These are phyloP conservation scores for Drosophila neocordata DNA, from an alignment of 1,140 invertebrate species.

Conservation along the genomic window DNA sequence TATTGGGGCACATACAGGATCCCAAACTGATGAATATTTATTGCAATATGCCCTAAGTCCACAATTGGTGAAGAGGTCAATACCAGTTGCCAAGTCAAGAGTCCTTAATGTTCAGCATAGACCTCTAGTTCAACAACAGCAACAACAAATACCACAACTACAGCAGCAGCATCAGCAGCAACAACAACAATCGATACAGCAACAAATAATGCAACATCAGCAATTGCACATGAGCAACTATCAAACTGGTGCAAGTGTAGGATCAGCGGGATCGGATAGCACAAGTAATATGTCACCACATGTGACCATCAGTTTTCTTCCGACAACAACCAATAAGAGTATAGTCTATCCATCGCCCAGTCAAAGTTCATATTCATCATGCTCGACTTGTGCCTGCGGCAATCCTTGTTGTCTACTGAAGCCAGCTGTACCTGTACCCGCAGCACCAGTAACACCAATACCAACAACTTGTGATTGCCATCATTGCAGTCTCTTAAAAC, in stretches of 20 bases:
- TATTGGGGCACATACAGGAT: conserved; percentile 36
- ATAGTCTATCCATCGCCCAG: conserved; percentile 21
- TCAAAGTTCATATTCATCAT: neutral
- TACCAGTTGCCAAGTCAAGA: neutral
- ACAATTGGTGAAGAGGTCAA: neutral
- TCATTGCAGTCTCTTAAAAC: too few species aligned
- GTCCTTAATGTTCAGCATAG: neutral
- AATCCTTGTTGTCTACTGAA: neutral
- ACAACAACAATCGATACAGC: neutral
- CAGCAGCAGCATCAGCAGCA: too few species aligned
- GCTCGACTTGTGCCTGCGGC: neutral
- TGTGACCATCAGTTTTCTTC: conserved; percentile 43
- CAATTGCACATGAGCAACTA: neutral
- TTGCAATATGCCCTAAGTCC: conserved; percentile 18
- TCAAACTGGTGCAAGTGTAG: neutral
- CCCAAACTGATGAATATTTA: conserved; percentile 44
- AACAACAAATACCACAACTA: neutral
- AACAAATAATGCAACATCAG: neutral
- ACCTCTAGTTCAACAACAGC: neutral
- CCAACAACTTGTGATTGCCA: neutral
- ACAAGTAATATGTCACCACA: conserved; percentile 16
- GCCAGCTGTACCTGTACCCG: conserved; percentile 1
- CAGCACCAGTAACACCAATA: neutral
- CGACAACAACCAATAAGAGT: neutral
- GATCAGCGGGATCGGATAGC: too few species aligned